Evolutionary conservation across 2,888 invertebrate genomes (phyloP).

Genomic region (Xestoiulus laeticollis): DNA sequence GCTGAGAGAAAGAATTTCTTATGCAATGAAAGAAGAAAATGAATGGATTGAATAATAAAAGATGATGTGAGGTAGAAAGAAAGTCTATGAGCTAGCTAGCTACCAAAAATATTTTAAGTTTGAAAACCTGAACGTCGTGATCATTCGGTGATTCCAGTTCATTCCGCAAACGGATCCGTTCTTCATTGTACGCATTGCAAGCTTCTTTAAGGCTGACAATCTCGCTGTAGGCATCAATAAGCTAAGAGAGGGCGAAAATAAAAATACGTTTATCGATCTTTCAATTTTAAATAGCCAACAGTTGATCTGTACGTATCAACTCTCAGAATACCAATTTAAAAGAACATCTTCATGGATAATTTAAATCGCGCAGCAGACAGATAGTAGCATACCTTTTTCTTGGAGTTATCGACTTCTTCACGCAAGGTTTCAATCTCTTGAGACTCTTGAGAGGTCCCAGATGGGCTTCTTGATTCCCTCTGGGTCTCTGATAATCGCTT

Average conservation of each 20-base stretch:
- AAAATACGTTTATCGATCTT: too few relatives aligned
- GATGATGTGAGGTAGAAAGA: not conserved
- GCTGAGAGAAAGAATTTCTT: not conserved
- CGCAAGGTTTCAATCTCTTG: conserved; percentile 20
- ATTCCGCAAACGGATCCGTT: conserved; percentile 41
- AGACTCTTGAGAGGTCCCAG: not conserved
- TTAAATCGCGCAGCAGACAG: not conserved
- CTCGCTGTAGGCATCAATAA: conserved; percentile 45
- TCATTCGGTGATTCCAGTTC: conserved; percentile 46
- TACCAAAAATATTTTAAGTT: not conserved
- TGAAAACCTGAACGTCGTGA: conserved; percentile 45
- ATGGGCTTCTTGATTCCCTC: not conserved
- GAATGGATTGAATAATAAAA: not conserved
- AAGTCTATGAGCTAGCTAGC: conserved; percentile 36
- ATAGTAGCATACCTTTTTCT: conserved; percentile 42
- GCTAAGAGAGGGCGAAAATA: not conserved
- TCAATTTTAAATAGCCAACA: too few relatives aligned
- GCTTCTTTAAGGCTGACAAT: conserved; percentile 52
- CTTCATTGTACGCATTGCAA: conserved; percentile 50
- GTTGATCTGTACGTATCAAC: not conserved
- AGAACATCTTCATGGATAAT: not conserved
- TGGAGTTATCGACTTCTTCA: conserved; percentile 47
- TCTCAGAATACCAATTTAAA: not conserved
- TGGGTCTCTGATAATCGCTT: not conserved
- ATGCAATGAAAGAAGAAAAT: conserved; percentile 45